Base-by-base conservation (phyloP, 2,888 invertebrate species). In the Meiosimyza decipiens region DNA sequence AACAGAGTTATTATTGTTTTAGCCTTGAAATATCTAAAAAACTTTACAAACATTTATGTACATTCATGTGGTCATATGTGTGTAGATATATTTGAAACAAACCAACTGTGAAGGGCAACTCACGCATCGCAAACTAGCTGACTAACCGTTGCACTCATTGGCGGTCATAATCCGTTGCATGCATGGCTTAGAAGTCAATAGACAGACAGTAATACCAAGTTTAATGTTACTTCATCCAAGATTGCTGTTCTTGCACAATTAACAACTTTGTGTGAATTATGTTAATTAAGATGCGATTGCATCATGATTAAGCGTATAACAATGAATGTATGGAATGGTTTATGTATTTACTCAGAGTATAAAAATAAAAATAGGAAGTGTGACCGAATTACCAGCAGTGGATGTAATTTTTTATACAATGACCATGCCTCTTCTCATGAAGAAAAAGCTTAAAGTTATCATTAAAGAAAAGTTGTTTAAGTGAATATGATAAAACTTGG, bases 181-280 rank as follows among this genome's bases (percentile, higher is more conserved):
- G 66, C 66, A 40, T 52, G 52, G 18, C 54, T 52, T 22, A 66
- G 54, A 51, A 66, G 52, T 33, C 28, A 63, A 63, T 28, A 49
- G 7, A n/a, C 6, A 63, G 16, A 12, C 47, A 11, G 55, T 6
- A 54, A 15, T 16, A 55, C 55, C 75, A 75, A 78, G 78, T 77
- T 78, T 74, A 78, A 76, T 72, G 68, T 69, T 74, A 74, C 75
- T 76, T 71, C 72, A 73, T 68, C 69, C 70, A 69, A 75, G 74
- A 77, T 76, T 18, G 16, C 16, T 55, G 16, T 76, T 77, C 75
- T 77, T 76, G 71, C 64, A 65, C 74, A 73, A 74, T 78, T 77
- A 78, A 78, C 76, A 76, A 76, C 55, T 55, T 55, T 55, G 55
- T 55, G 55, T 55, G 18, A 55, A 55, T 55, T 55, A n/a, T 55